Conservation (phyloP, 1,140 invertebrate genomes). For the Dermatophagoides farinae region DNA sequence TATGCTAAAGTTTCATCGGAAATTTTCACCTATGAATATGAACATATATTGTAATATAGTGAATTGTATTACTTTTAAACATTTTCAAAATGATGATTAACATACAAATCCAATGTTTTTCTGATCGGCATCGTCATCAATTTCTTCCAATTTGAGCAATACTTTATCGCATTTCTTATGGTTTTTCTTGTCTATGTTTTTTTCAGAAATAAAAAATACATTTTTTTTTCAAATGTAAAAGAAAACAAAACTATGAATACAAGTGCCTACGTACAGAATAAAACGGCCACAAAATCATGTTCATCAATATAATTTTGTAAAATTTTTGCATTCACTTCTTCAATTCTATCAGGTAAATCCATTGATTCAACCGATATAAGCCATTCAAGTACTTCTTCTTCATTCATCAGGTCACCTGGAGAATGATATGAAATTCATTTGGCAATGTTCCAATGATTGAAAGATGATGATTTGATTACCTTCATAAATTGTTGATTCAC, state of each 20-base stretch:
- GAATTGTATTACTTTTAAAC: background rate
- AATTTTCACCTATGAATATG: conserved; percentile 38
- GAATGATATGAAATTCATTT: conserved; percentile 56
- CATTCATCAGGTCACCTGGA: conserved; percentile 86
- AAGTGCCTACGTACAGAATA: conserved; percentile 91
- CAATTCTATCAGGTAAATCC: conserved; percentile 81
- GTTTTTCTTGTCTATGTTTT: conserved; percentile 55
- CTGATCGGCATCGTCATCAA: conserved; percentile 86
- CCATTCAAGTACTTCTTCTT: conserved; percentile 70
- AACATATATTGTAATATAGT: background rate
- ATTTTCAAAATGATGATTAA: conserved; percentile 23
- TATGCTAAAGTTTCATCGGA: conserved; percentile 71
- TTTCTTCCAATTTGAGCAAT: conserved; percentile 62
- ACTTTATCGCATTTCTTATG: conserved; percentile 76
- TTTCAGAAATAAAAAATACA: background rate
- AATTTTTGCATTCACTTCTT: conserved; percentile 81
- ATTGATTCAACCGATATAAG: conserved; percentile 77
- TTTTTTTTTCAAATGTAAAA: background rate
- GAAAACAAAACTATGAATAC: conserved; percentile 13
- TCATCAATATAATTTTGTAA: conserved; percentile 75
- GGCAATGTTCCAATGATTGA: conserved; percentile 42
- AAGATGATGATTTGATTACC: conserved; percentile 40
- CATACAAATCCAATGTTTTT: conserved; percentile 64
- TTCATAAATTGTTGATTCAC: conserved; percentile 28
- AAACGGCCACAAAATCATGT: conserved; percentile 70